Base-by-base conservation (phyloP, 2,797 vertebrate genomes). In the Etheostoma nigrum region DNA sequence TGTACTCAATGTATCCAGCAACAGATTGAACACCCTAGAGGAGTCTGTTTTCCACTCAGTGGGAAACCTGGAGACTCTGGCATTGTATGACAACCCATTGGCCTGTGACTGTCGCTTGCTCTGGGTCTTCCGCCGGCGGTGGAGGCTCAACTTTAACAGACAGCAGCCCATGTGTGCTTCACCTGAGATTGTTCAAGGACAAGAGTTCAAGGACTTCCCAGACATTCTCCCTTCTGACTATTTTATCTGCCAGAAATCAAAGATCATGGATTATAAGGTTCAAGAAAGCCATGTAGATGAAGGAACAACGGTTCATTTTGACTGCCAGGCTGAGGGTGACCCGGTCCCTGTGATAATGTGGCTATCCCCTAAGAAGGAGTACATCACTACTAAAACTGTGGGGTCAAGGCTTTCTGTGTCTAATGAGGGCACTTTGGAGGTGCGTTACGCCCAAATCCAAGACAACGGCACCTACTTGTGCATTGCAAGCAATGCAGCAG, bases 391-490 rank as follows among this genome's bases (percentile, higher is more conserved):
- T 88, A 99, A 99, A 95, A 98, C 96, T 73, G 94, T 94, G 0
- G 97, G 98, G 49, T 93, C 91, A 40, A 96, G 98, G 82, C 96
- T 99, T 82, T 97, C 97, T 0, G 97, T 99, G 90, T 96, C 97
- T 72, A 91, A 91, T 0, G 98, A 99, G 0, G 98, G 98, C 90
- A 98, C 97, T 0, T 82, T 99, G 90, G 98, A 99, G 93, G 97
- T 99, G 88, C 97, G 98, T 76, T 99, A 99, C 0, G 97, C 98
- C 71, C 98, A 99, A 93, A 97, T 98, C 84, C 97, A 99, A 94
- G 98, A 99, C 94, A 99, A 99, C 1, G 98, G 98, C 88, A 99
- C 97, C n/a, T 99, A 99, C 93, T 86, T 95, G 86, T 99, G 98
- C 91, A 96, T 99, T 3, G 97, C 98, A n/a, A 96, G 96, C 93